A percentile compares a stretch with the other conserved stretches of the same genome.
Conservation (phyloP, 2,113 vertebrate species). For the Notechis scutatus region DNA sequence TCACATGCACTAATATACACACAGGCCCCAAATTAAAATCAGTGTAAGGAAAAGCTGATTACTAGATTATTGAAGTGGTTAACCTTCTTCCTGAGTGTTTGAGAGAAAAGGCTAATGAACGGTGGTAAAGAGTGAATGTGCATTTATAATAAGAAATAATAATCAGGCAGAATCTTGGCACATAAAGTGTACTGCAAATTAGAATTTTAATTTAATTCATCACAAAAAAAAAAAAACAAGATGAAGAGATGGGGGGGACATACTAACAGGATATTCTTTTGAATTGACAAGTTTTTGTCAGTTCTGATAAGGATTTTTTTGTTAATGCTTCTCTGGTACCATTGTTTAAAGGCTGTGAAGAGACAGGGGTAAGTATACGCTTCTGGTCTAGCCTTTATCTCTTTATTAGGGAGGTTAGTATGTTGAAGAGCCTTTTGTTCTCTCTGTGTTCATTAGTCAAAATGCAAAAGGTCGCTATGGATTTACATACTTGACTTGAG, state of each 20-base stretch:
- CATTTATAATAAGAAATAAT: slow-evolving; percentile 53
- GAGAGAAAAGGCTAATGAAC: slow-evolving; percentile 34
- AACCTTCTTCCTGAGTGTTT: slow-evolving; percentile 23
- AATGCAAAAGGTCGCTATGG: slow-evolving; percentile 40
- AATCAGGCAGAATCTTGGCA: slow-evolving; percentile 16
- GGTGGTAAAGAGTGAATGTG: slow-evolving; percentile 21
- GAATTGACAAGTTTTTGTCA: slow-evolving; percentile 58
- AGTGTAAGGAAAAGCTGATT: neutral
- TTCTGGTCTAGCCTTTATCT: slow-evolving; percentile 46
- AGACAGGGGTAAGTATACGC: slow-evolving; percentile 26
- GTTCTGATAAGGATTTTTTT: slow-evolving; percentile 51
- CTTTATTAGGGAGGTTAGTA: slow-evolving; percentile 44
- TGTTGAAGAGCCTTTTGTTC: slow-evolving; percentile 50
- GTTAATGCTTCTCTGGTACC: slow-evolving; percentile 56
- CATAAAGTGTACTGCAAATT: slow-evolving; percentile 32
- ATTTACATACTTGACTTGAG: slow-evolving; percentile 52
- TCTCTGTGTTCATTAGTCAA: slow-evolving; percentile 58
- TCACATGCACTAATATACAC: neutral
- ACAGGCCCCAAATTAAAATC: neutral
- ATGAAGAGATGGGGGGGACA: slow-evolving; percentile 43
- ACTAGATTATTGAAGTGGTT: slow-evolving; percentile 20
- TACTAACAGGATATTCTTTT: slow-evolving; percentile 48
- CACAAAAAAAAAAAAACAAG: slow-evolving; percentile 42
- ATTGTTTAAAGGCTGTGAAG: slow-evolving; percentile 43
- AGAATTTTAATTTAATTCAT: slow-evolving; percentile 64